Conservation (phyloP, 1,140 invertebrate genomes). For the Lethrus apterus region DNA sequence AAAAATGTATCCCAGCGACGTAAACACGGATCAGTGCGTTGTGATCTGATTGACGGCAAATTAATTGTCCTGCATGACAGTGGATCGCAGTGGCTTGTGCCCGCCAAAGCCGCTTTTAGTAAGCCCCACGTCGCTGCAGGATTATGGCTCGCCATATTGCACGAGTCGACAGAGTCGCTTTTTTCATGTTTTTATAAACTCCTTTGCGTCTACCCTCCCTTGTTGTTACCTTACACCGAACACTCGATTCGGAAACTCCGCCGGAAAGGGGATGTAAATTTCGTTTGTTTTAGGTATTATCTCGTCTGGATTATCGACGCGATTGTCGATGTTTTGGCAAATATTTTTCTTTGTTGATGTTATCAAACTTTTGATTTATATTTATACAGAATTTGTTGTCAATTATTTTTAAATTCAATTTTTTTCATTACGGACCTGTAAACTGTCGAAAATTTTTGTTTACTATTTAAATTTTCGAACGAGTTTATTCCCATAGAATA, state of each 20-base stretch:
- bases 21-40: slow-evolving; percentile 35
- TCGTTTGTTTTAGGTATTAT: slow-evolving; percentile 3
- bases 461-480: too few species aligned
- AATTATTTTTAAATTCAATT: too few species aligned
- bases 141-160: slow-evolving; percentile 25
- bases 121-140: slow-evolving; percentile 29
- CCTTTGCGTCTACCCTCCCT: not conserved
- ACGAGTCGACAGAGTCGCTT: slow-evolving; percentile 11
- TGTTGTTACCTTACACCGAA: not conserved
- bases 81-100: slow-evolving; percentile 21
- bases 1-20: slow-evolving; percentile 25
- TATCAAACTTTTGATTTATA: too few species aligned
- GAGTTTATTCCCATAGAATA: too few species aligned
- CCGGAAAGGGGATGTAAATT: not conserved
- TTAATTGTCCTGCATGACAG: slow-evolving; percentile 37
- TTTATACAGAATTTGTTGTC: too few species aligned
- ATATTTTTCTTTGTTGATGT: too few species aligned
- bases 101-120: slow-evolving; percentile 31
- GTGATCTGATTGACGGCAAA: slow-evolving; percentile 38
- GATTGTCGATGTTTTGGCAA: too few species aligned
- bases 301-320: too few species aligned
- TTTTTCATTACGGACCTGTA: too few species aligned
- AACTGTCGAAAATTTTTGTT: too few species aligned
- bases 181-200: slow-evolving; percentile 1
- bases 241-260: not conserved